Base-by-base conservation (phyloP, 2,113 vertebrate species). In the Hippoglossus stenolepis region DNA sequence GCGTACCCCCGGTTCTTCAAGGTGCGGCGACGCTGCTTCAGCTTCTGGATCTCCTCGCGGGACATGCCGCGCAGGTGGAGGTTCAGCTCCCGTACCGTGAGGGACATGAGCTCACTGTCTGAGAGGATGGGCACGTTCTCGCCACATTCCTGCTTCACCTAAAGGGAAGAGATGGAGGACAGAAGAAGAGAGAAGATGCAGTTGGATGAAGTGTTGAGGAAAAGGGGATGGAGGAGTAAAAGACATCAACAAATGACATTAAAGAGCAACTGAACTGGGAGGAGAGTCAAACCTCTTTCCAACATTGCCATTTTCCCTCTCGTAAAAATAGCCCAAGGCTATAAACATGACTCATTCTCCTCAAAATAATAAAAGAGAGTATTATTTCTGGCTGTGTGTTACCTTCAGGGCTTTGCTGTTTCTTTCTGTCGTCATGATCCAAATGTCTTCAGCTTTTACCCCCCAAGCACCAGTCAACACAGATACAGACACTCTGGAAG, bases 321-420 rank as follows among this genome's bases (percentile, higher is more conserved):
- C 10, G 6, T 59, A 43, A 64, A 71, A 74, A 69, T 13, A 63
- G 40, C 21, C 17, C 14, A 8, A 43, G 49, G 63, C 5, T 18
- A 4, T 13, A 40, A 79, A 47, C 40, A 68, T 73, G 64, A 73
- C 65, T 70, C 64, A 2, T 58, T 65, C n/a, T 54, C 31, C 54
- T 18, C 40, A 17, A 61, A 49, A 75, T 53, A 78, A 70, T 12
- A 64, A 62, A 62, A 18, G 10, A 2, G 23, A 21, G 35, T 75
- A 43, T 26, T 38, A 31, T 53, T 38, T 67, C 43, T 14, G 18
- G 10, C 24, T 57, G 43, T 9, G 31, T 38, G 49, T 94, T 96
- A 99, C 98, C 97, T 99, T 98, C 86, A 99, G 95, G 93, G 97
- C 97, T 95, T 98, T 99, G 96, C 94, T 99, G 95, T 93, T 97